phyloP scores from a whole-genome alignment of 2,113 vertebrate genomes.

The Carassius auratus region DNA sequence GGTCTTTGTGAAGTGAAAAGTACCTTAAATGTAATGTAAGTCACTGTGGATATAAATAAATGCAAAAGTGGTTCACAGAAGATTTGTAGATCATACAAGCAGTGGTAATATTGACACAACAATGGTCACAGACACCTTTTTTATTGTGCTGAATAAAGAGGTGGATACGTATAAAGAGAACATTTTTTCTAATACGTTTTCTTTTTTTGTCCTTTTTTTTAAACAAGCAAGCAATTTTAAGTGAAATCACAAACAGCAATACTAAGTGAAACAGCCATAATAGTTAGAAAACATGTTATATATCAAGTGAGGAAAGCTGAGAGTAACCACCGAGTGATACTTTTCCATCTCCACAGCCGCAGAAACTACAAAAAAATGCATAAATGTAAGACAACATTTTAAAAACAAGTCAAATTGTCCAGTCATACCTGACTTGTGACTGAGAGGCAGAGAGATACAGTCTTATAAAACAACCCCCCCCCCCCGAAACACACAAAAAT shows the following conservation, averaged over 20 bases:
- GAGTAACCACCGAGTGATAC: constrained; percentile 76
- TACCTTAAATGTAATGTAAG: not conserved
- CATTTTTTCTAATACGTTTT: constrained; percentile 54
- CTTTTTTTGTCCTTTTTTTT: constrained; percentile 55
- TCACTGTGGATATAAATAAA: not conserved
- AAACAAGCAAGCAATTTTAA: constrained; percentile 86
- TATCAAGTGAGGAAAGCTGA: constrained; percentile 58
- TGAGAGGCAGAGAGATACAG: constrained; percentile 85
- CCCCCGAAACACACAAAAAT: constrained; percentile 82
- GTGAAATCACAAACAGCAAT: constrained; percentile 88
- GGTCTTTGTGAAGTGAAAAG: not conserved
- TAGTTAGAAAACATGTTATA: constrained; percentile 80
- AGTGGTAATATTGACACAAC: constrained; percentile 25
- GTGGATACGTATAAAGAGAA: constrained; percentile 89
- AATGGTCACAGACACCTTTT: constrained; percentile 85
- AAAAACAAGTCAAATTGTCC: constrained; percentile 75
- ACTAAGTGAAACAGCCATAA: constrained; percentile 80
- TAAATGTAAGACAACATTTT: constrained; percentile 80
- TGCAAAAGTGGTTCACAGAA: not conserved
- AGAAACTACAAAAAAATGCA: constrained; percentile 78
- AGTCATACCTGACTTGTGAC: constrained; percentile 84
- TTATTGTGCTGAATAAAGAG: constrained; percentile 94
- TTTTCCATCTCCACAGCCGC: constrained; percentile 79
- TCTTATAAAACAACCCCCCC: constrained; percentile 72
- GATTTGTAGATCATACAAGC: not conserved